These are phyloP conservation scores for Thumatha senex DNA, from an alignment of 2,888 invertebrate species.

Conservation along the genomic window DNA sequence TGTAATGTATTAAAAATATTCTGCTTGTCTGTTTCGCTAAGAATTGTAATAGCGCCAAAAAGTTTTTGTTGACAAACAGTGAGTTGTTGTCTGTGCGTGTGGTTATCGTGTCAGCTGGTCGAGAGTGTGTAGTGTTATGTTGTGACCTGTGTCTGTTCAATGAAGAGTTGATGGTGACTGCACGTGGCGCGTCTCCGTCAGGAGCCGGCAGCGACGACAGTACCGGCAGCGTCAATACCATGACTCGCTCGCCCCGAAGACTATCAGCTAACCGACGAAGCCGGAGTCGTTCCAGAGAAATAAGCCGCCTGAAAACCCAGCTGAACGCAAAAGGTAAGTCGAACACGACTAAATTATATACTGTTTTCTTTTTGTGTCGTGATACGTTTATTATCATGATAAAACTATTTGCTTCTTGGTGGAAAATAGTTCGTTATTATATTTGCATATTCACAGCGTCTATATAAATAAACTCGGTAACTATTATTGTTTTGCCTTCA, in stretches of 20 bases:
- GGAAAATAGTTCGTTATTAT: constrained; percentile 8
- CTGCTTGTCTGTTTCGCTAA: constrained; percentile 11
- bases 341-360: not conserved
- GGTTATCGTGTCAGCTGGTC: constrained; percentile 19
- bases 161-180: constrained; percentile 24
- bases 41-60: constrained; percentile 24
- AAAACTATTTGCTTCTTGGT: constrained; percentile 17
- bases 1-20: constrained; percentile 16
- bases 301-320: constrained; percentile 64
- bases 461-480: not conserved
- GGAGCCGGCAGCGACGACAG: constrained; percentile 9
- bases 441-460: not conserved
- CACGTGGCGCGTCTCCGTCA: constrained; percentile 13
- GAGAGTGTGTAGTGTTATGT: constrained; percentile 15
- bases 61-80: constrained; percentile 19
- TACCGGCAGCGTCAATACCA: constrained; percentile 21
- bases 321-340: constrained; percentile 71
- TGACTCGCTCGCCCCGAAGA: constrained; percentile 75
- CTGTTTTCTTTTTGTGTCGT: not conserved
- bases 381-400: constrained; percentile 28
- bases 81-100: constrained; percentile 4
- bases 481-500: not conserved
- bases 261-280: constrained; percentile 63
- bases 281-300: constrained; percentile 67
- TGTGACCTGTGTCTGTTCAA: constrained; percentile 19